Evolutionary conservation across 2,888 invertebrate genomes (phyloP), one percentile per base, ranked within the genome.

Genomic region (Parnassius smintheus): DNA sequence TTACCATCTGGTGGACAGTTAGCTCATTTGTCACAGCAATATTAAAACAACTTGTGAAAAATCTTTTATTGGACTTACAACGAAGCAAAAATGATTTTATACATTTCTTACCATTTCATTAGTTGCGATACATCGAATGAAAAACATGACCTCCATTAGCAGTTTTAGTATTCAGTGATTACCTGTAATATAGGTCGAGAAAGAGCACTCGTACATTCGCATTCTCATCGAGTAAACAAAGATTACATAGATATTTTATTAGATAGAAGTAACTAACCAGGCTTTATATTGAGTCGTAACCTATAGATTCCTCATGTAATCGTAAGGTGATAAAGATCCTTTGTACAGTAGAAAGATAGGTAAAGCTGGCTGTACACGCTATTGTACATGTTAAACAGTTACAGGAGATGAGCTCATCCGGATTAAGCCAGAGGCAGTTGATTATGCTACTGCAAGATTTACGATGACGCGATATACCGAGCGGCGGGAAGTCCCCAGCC

Each of bases 371-470:
- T 76, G 76, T 82, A 81, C 81, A 75, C 73, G 74, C 78, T 80
- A 86, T 85, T 87, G 83, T 87, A 80, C 84, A 81, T 80, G 80
- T 78, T 81, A 83, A 83, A 81, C 82, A 85, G 83, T 83, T 85
- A 86, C 81, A 84, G 80, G 81, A 80, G n/a, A 84, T 81, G 83
- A 84, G 86, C 85, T 89, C 86, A 88, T 81, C 80, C 72, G 86
- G 87, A 89, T 91, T 88, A 88, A 72, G 80, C 83, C 77, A 71
- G 75, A 77, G 83, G 83, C 83, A 78, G 74, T 86, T 89, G 88
- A 89, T 91, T 88, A 90, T 88, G 81, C 86, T 78, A 71, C 81
- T 80, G 78, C 83, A 83, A 91, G 91, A 91, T 91, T 91, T 91
- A 90, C 86, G 86, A 81, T 85, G 87, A 87, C 84, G 83, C 81